These are phyloP conservation scores for Pseudomyrmex sp. DNA, from an alignment of 1,140 invertebrate species.

Conservation along the genomic window DNA sequence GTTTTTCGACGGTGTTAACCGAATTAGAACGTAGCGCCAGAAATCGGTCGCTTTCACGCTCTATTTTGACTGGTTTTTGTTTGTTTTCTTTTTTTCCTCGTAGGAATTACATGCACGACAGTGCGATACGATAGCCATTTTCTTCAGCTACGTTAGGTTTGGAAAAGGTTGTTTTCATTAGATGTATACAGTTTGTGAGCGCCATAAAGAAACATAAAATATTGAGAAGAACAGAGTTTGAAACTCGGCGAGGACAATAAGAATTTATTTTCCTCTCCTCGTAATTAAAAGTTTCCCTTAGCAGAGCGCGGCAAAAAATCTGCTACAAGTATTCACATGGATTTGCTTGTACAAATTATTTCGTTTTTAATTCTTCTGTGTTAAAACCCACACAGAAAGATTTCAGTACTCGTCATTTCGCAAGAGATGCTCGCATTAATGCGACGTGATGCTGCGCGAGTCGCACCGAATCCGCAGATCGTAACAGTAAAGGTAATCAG, in stretches of 20 bases:
- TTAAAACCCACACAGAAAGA: not conserved
- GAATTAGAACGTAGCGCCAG: conserved; percentile 3
- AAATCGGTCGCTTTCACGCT: not conserved
- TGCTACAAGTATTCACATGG: not conserved
- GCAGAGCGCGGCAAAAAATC: not conserved
- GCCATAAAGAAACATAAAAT: no score
- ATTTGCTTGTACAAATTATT: not conserved
- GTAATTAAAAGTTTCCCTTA: not conserved
- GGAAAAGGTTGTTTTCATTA: no score
- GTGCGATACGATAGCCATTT: not conserved
- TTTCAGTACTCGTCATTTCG: not conserved
- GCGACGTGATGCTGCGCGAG: not conserved
- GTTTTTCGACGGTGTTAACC: conserved; percentile 37
- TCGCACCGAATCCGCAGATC: conserved; percentile 7
- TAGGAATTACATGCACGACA: not conserved
- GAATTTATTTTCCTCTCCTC: not conserved
- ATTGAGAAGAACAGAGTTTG: no score
- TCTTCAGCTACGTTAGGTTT: no score
- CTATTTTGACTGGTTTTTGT: not conserved
- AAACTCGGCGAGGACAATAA: no score
- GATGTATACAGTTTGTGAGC: no score
- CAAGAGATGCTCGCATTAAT: conserved; percentile 1
- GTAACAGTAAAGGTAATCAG: conserved; percentile 14
- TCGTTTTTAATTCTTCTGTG: no score
- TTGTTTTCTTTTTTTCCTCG: not conserved